phyloP scores from a whole-genome alignment of 1,140 invertebrate genomes.

The Polyergus mexicanus region DNA sequence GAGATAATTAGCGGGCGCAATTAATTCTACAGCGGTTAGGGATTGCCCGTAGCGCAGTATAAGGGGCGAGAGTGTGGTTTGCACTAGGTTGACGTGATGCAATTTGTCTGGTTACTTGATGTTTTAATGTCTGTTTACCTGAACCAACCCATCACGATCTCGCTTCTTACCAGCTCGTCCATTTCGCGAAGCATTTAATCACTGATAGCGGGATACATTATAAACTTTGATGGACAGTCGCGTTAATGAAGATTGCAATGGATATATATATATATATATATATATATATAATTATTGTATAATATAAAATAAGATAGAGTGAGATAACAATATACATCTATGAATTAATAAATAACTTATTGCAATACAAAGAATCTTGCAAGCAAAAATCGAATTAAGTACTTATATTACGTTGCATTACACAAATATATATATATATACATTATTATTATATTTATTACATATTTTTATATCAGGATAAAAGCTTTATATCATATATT shows the following conservation, averaged over 20 bases:
- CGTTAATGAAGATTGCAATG: constrained; percentile 41
- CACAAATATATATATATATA: background rate
- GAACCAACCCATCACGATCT: constrained; percentile 31
- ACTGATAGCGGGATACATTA: constrained; percentile 32
- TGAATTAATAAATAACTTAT: constrained; percentile 21
- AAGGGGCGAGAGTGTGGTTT: constrained; percentile 67
- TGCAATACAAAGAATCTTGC: background rate
- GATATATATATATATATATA: background rate
- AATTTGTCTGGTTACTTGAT: constrained; percentile 59
- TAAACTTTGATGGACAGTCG: constrained; percentile 25
- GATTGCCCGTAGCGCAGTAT: constrained; percentile 63
- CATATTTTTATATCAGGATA: background rate
- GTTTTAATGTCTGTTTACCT: constrained; percentile 50
- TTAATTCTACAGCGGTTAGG: constrained; percentile 76
- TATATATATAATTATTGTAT: background rate
- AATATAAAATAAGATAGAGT: background rate
- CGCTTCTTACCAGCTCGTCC: constrained; percentile 59
- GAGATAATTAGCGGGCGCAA: constrained; percentile 78
- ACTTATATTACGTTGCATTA: background rate
- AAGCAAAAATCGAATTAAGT: background rate
- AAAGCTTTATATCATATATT: background rate
- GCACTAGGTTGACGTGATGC: constrained; percentile 59
- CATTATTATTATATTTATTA: background rate
- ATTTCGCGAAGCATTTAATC: constrained; percentile 62
- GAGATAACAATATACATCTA: background rate